Evolutionary conservation across 1,140 invertebrate genomes (phyloP), one percentile per base, ranked within the genome.

Genomic region (Papilio helenus): DNA sequence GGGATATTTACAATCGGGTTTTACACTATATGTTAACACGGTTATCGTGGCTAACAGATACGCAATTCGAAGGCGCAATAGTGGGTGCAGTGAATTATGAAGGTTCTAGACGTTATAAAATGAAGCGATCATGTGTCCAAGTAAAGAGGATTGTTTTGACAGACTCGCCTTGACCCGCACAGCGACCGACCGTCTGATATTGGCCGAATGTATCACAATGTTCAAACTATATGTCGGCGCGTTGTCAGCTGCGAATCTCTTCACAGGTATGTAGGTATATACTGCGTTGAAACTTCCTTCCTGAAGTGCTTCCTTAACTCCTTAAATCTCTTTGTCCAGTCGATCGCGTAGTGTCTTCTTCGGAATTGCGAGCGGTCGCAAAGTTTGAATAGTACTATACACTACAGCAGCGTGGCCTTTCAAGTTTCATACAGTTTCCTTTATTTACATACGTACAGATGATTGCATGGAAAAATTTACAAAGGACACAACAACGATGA

Each of bases 111-210:
- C 12, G 5, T 46, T 74, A 74, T 74, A 46, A 73, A 46, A 26
- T 49, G 34, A 39, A 44, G 78, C 78, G 73, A 44, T 46, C 49
- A 46, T 23, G 29, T 71, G 20, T 39, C 65, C 46, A 34, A 65
- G 72, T 79, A 80, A 80, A 79, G 72, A 76, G 79, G 76, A 87
- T 84, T 86, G 81, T 87, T 87, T 89, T 84, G 79, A 79, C 82
- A 81, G 72, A 79, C 55, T 83, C 80, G 80, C 87, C 88, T 88
- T 90, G 88, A 90, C 89, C 85, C 82, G 76, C 72, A 61, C 79
- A 80, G 78, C 76, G 77, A 71, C 49, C 84, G 85, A 88, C 85
- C 83, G 86, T 72, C 83, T 83, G 82, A 84, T 84, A 74, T 77
- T 74, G 51, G 73, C 79, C 83, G 84, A 83, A 82, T 79, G 73